These are phyloP conservation scores for Colletes collaris DNA, from an alignment of 2,888 invertebrate genomes.

Conservation along the genomic window DNA sequence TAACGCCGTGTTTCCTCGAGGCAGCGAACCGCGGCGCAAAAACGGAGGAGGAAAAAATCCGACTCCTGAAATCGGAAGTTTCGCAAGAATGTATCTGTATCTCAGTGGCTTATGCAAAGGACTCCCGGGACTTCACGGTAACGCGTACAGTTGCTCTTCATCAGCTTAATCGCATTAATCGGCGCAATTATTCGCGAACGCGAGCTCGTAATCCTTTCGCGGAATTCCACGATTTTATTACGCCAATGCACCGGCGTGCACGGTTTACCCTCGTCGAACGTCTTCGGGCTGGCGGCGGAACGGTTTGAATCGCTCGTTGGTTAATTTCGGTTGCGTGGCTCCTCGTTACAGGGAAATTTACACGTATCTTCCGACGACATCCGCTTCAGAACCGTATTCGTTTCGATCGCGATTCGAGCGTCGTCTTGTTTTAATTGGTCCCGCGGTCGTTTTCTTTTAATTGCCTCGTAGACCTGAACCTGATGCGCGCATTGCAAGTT, in stretches of 20 bases:
- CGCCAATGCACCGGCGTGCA: not conserved
- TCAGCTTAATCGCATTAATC: slow-evolving; percentile 19
- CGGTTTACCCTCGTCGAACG: too few relatives aligned
- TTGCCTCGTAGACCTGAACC: not conserved
- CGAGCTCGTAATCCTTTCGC: slow-evolving; percentile 19
- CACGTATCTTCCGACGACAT: slow-evolving; percentile 10
- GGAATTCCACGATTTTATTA: slow-evolving; percentile 29
- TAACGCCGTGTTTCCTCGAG: slow-evolving; percentile 14
- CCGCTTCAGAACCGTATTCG: not conserved
- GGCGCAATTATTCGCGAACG: slow-evolving; percentile 26
- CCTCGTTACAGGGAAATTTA: slow-evolving; percentile 30
- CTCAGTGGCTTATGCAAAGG: not conserved
- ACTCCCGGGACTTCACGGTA: not conserved
- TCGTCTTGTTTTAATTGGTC: not conserved
- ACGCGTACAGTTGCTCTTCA: not conserved
- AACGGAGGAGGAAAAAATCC: not conserved
- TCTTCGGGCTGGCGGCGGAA: too few relatives aligned
- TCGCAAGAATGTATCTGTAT: not conserved
- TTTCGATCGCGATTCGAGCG: not conserved
- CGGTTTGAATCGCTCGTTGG: not conserved
- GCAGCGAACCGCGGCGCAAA: not conserved
- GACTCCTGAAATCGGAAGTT: slow-evolving; percentile 30
- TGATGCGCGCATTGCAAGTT: too few relatives aligned
- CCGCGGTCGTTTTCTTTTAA: not conserved
- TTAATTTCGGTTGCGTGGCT: slow-evolving; percentile 5